Evolutionary conservation across 2,888 invertebrate species (phyloP).

Genomic region (Trichogramma evanescens): DNA sequence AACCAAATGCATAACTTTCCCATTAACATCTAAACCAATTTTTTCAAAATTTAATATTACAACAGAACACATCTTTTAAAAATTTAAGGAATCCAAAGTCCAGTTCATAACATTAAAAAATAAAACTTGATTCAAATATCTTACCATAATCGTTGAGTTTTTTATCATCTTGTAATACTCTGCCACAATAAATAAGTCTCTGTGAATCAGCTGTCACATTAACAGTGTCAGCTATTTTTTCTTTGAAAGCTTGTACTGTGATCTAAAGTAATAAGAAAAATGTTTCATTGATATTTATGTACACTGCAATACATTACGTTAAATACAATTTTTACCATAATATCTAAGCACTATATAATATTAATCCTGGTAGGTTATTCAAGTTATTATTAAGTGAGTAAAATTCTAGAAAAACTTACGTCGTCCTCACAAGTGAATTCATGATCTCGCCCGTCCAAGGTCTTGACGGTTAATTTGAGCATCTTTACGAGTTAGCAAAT

Average conservation of each 20-base stretch:
- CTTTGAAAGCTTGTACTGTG: conserved; percentile 76
- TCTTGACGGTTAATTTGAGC: conserved; percentile 83
- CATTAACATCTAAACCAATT: conserved; percentile 65
- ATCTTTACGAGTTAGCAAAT: conserved; percentile 45
- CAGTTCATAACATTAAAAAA: not conserved
- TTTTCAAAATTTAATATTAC: too few relatives aligned
- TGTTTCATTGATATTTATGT: not conserved
- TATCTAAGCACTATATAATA: not conserved
- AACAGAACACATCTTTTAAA: too few relatives aligned
- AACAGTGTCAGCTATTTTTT: conserved; percentile 69
- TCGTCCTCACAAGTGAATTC: conserved; percentile 74
- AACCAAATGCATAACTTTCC: conserved; percentile 88
- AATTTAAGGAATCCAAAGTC: not conserved
- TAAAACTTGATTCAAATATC: conserved; percentile 2
- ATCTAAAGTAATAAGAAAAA: conserved; percentile 51
- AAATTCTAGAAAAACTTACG: conserved; percentile 55
- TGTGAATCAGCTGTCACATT: conserved; percentile 75
- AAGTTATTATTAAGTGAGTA: not conserved
- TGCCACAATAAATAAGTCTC: conserved; percentile 89
- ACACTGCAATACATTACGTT: not conserved
- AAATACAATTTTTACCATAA: conserved; percentile 1
- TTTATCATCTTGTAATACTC: conserved; percentile 83
- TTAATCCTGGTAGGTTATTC: not conserved
- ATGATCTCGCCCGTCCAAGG: conserved; percentile 81
- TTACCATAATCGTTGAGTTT: conserved; percentile 78